Percentiles rank a stretch among this genome's conserved stretches.
These are phyloP conservation scores for Promerops cafer DNA, from an alignment of 2,113 vertebrate species.

Conservation along the genomic window DNA sequence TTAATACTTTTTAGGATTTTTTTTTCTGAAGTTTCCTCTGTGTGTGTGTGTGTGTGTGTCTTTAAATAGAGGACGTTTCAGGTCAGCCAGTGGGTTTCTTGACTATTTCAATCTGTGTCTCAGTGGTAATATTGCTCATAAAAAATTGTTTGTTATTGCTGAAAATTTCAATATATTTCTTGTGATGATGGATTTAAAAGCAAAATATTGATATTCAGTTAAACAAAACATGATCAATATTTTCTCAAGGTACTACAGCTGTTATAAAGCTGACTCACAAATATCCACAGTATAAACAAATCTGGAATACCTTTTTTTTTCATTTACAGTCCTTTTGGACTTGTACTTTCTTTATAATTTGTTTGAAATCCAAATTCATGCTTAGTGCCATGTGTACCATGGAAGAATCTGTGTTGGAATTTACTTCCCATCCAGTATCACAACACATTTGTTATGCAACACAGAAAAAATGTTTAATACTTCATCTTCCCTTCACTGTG, in stretches of 20 bases:
- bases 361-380: not conserved
- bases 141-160: constrained; percentile 68
- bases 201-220: constrained; percentile 58
- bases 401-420: constrained; percentile 23
- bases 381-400: constrained; percentile 3
- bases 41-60: not conserved
- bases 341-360: constrained; percentile 57
- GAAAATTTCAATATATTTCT: constrained; percentile 67
- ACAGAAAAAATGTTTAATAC: constrained; percentile 14
- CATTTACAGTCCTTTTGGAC: constrained; percentile 45
- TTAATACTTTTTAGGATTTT: not conserved
- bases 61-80: constrained; percentile 53
- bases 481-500: not conserved
- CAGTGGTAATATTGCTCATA: constrained; percentile 53
- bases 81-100: constrained; percentile 55
- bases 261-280: constrained; percentile 31
- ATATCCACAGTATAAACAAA: constrained; percentile 59
- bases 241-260: constrained; percentile 60
- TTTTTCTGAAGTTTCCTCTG: not conserved
- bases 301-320: constrained; percentile 28
- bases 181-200: constrained; percentile 72
- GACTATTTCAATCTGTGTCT: constrained; percentile 71
- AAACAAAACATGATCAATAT: constrained; percentile 40
- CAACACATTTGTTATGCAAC: constrained; percentile 7
- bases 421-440: constrained; percentile 52